Evolutionary conservation across 1,140 invertebrate species (phyloP).

Genomic region (Sarcophaga peregrina): DNA sequence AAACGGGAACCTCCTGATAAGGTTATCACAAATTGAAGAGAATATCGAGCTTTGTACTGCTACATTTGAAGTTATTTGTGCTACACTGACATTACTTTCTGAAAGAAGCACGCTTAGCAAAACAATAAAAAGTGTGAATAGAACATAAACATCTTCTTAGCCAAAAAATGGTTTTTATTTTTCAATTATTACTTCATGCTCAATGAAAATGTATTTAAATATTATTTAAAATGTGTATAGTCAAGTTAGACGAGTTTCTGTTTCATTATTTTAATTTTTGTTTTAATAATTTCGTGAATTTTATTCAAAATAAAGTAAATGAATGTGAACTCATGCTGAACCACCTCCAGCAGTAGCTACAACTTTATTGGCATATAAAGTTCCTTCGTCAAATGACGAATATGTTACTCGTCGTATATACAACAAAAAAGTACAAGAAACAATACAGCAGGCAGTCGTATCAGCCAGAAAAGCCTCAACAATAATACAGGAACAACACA

Average conservation of each 20-base stretch:
- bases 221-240: too few species aligned
- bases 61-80: too few species aligned
- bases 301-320: not conserved
- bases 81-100: too few species aligned
- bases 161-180: not conserved
- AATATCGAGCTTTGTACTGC: too few species aligned
- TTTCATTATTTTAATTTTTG: not conserved
- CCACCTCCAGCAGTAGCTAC: not conserved
- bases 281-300: not conserved
- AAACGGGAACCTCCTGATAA: too few species aligned
- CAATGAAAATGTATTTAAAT: too few species aligned
- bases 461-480: not conserved
- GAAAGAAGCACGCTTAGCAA: too few species aligned
- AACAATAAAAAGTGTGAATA: too few species aligned
- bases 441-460: not conserved
- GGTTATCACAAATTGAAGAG: too few species aligned
- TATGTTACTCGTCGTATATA: not conserved
- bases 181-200: not conserved
- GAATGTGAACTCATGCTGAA: not conserved
- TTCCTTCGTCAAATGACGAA: not conserved
- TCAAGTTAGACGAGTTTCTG: not conserved
- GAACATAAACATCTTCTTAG: too few species aligned
- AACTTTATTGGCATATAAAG: not conserved
- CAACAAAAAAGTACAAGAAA: not conserved
- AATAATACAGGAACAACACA: conserved; percentile 6